A percentile compares a stretch with the other conserved stretches of the same genome.
phyloP scores from a whole-genome alignment of 2,888 invertebrate genomes.

The Epiblema foenella region DNA sequence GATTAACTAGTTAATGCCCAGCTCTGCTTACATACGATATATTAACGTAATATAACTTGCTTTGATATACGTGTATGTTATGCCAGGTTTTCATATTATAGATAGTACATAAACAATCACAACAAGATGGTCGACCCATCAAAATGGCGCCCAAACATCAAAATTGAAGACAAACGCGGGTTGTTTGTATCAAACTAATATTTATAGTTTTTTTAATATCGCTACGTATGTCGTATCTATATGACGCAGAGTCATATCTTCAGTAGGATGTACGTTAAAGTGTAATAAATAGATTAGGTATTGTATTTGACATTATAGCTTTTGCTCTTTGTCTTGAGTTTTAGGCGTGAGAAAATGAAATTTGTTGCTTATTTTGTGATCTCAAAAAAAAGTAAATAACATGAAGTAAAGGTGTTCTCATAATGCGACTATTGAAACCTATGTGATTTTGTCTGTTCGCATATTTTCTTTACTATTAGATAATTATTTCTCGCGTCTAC shows the following conservation, averaged over 20 bases:
- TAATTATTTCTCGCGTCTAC: constrained; percentile 13
- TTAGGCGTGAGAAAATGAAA: constrained; percentile 20
- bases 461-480: neutral
- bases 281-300: constrained; percentile 42
- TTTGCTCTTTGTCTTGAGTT: constrained; percentile 23
- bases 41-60: no score
- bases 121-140: constrained; percentile 4
- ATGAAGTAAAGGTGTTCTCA: neutral
- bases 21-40: no score
- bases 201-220: constrained; percentile 33
- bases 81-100: neutral
- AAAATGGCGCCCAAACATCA: constrained; percentile 22
- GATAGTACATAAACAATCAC: neutral
- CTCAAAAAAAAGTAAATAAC: neutral
- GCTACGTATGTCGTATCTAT: constrained; percentile 49
- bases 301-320: constrained; percentile 45
- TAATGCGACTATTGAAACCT: neutral
- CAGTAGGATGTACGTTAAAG: constrained; percentile 50
- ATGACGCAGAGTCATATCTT: constrained; percentile 63
- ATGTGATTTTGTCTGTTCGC: neutral
- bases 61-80: neutral
- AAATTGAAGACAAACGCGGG: constrained; percentile 11
- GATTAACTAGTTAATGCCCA: no score
- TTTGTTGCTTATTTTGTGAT: neutral
- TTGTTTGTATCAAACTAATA: constrained; percentile 37